Conservation (phyloP, 2,113 vertebrate species). For the Peucedramus taeniatus region DNA sequence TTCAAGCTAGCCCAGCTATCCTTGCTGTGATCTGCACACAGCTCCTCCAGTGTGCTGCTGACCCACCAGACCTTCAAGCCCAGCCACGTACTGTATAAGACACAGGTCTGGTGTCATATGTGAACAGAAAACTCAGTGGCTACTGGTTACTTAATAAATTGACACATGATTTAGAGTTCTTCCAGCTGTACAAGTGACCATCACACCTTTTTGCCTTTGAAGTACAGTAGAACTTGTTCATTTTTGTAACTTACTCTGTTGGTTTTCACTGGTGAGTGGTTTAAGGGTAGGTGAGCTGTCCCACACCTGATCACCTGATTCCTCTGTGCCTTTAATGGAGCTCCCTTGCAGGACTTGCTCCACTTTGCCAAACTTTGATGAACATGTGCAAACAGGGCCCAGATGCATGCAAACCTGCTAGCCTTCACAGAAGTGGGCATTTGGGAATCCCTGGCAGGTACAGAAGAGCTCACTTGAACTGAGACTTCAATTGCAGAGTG, state of each 20-base stretch:
- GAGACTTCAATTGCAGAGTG: not conserved
- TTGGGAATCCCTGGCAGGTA: not conserved
- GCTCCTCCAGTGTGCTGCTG: not conserved
- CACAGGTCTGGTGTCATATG: not conserved
- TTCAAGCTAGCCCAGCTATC: not conserved
- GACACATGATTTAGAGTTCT: not conserved
- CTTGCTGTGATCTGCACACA: not conserved
- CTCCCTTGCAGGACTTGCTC: not conserved
- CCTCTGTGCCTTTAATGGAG: not conserved
- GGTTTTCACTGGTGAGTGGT: not conserved
- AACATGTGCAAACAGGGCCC: not conserved
- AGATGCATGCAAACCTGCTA: not conserved
- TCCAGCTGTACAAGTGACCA: not conserved
- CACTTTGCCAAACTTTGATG: not conserved
- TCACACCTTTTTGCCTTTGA: not conserved
- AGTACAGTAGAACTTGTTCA: not conserved
- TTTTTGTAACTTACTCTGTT: not conserved
- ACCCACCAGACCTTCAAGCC: not conserved
- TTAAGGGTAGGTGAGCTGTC: not conserved
- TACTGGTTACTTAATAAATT: not conserved
- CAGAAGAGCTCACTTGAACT: not conserved
- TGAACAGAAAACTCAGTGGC: not conserved
- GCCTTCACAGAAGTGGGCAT: not conserved
- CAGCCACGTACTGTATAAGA: not conserved
- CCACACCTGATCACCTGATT: not conserved